Base-by-base conservation (phyloP, 2,113 vertebrate genomes). In the Cyphomyrus plagiostoma region DNA sequence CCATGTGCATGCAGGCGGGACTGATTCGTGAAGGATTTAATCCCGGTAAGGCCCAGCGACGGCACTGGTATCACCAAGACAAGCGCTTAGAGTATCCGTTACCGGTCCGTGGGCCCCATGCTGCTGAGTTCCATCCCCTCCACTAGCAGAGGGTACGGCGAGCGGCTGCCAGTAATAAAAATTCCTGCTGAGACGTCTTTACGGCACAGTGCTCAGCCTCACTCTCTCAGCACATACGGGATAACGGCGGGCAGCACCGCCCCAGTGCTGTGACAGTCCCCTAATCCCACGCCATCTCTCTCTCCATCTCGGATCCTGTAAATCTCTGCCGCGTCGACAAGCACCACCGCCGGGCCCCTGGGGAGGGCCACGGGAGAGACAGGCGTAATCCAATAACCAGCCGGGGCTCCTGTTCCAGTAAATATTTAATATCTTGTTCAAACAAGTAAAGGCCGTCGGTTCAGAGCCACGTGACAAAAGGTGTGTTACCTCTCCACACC, bases 11-110 rank as follows among this genome's bases (percentile, higher is more conserved):
- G n/a, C 8, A 11, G 26, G 62, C 9, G 62, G 62, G 39, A 53
- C 89, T 83, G 87, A 88, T 88, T 90, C 87, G 46, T 90, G 87
- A 77, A 88, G 4, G 42, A 58, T 70, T 70, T 86, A 49, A 39
- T 86, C 89, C 46, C 77, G 35, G 66, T 53, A 58, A 66, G 35
- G 83, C 49, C 45, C 10, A 0, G 42, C n/a, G 80, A 48, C 15
- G 10, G 39, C 87, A 35, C n/a, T n/a, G 86, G 26, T 80, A 56
- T 90, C 66, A 88, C 30, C 86, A 2, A 42, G 66, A 52, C 89
- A 23, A 88, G 80, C 53, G 49, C 62, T 84, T 30, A 26, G 35
- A 56, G 30, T 26, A 50, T 90, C 50, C 39, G 52, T 90, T 82
- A 48, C 86, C 8, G 8, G 46, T 70, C 13, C 88, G 2, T 35